Conservation (phyloP, 2,888 invertebrate genomes). For the Drosophila seclusa region DNA sequence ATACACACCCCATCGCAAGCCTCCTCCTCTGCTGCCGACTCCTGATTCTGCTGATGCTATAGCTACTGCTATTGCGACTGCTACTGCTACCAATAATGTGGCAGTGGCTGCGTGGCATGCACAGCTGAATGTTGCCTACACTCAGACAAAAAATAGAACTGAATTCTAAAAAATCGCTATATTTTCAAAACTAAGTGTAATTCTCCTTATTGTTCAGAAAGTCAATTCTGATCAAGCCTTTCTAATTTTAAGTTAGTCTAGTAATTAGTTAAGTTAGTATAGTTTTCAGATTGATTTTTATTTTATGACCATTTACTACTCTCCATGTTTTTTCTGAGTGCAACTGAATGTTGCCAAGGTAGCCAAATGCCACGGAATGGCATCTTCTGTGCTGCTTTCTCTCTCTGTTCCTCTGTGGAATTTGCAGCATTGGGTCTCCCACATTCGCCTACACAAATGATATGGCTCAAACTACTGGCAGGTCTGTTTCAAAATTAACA, state of each 20-base stretch:
- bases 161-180: background rate
- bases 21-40: constrained; percentile 23
- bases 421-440: background rate
- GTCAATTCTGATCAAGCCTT: too few species aligned
- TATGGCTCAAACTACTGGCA: background rate
- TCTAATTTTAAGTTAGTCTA: too few species aligned
- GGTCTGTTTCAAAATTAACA: background rate
- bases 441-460: background rate
- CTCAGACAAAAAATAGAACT: background rate
- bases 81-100: constrained; percentile 39
- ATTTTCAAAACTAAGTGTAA: background rate
- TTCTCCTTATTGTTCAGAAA: too few species aligned
- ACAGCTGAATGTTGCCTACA: constrained; percentile 38
- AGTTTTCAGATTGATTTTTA: background rate
- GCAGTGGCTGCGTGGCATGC: constrained; percentile 32
- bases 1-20: background rate
- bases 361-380: constrained; percentile 1
- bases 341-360: constrained; percentile 32
- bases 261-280: too few species aligned
- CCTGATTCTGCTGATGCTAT: constrained; percentile 21
- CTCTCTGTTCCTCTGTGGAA: background rate
- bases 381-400: constrained; percentile 5
- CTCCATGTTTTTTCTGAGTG: background rate
- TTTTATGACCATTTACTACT: background rate
- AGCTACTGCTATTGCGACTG: constrained; percentile 9